Conservation (phyloP, 23 tunicate species). For the Corella eumyota region DNA sequence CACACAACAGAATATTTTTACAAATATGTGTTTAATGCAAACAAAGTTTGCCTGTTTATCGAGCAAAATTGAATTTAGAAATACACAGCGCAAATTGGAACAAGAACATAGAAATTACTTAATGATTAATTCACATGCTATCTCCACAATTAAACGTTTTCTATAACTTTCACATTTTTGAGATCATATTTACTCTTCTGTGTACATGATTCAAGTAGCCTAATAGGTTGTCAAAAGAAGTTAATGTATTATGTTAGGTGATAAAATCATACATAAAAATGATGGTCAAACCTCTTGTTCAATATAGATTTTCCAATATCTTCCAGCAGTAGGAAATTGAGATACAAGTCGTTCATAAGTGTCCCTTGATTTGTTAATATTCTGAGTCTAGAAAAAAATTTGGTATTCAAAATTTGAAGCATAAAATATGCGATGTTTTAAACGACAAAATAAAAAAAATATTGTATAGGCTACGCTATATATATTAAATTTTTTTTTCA, state of each 20-base stretch:
- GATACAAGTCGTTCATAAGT: conserved; percentile 67
- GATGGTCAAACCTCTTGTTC: conserved; percentile 76
- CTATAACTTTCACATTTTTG: no score
- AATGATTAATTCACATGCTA: no score
- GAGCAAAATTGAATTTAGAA: no score
- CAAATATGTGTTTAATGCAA: no score
- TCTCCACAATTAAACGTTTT: no score
- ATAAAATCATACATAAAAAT: neutral
- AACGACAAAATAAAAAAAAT: neutral
- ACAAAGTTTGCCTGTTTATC: no score
- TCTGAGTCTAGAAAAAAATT: conserved; percentile 39
- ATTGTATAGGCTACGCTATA: neutral
- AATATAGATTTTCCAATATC: conserved; percentile 95
- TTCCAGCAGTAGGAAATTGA: conserved; percentile 89
- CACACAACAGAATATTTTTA: no score
- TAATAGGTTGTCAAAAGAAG: neutral
- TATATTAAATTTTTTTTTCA: neutral
- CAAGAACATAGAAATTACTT: no score
- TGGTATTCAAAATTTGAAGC: neutral
- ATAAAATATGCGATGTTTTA: neutral
- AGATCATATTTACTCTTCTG: no score
- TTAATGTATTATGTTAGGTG: neutral
- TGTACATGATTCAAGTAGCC: no score
- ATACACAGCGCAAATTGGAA: no score
- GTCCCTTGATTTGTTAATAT: conserved; percentile 74